A percentile compares a stretch with the other conserved stretches of the same genome.
Evolutionary conservation across 2,113 vertebrate species (phyloP).

Genomic region (Peromyscus leucopus): DNA sequence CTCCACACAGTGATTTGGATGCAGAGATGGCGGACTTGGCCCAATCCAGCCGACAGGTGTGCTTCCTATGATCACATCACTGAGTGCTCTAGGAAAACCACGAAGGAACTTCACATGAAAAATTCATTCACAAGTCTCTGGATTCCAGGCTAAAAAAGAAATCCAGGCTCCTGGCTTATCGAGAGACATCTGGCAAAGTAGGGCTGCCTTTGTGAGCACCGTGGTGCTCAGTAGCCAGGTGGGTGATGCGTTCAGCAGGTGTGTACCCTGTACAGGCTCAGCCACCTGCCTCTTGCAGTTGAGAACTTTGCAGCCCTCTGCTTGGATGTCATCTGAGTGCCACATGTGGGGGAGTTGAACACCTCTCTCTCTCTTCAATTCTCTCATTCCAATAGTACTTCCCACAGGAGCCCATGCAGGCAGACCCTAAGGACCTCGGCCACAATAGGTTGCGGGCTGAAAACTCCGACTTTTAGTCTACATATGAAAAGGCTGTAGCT

Average conservation of each 20-base stretch:
- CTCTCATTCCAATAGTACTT: background rate
- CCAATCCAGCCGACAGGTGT: background rate
- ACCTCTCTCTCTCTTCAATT: background rate
- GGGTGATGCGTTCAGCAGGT: background rate
- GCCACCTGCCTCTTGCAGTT: background rate
- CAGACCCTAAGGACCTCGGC: background rate
- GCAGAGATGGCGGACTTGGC: background rate
- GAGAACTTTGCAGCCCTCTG: background rate
- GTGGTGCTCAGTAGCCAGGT: background rate
- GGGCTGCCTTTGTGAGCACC: background rate
- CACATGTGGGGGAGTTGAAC: background rate
- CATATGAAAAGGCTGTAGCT: background rate
- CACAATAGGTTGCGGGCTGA: background rate
- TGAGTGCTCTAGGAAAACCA: background rate
- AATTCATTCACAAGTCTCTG: background rate
- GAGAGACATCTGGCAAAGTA: slow-evolving; percentile 17
- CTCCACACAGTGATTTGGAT: background rate
- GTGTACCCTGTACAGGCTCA: rapidly evolving
- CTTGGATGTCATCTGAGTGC: background rate
- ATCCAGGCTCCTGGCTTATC: background rate
- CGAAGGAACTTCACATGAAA: background rate
- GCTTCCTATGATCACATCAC: background rate
- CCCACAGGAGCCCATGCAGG: background rate
- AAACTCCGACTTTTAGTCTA: background rate
- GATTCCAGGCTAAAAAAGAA: background rate